Conservation (phyloP, 2,113 vertebrate species). For the Meriones unguiculatus region DNA sequence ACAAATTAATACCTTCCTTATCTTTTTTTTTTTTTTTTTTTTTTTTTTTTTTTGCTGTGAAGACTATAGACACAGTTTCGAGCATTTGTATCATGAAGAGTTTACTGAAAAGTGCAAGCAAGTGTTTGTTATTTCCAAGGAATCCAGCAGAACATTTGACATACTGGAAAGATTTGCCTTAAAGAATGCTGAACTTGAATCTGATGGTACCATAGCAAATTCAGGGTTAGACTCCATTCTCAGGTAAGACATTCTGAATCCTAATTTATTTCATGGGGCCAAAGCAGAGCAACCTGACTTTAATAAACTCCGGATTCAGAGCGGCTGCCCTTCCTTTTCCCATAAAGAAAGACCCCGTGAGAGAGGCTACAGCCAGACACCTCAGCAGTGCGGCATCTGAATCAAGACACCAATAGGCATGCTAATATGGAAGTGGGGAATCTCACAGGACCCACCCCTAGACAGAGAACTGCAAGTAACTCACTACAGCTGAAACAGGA, state of each 20-base stretch:
- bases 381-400: too few relatives aligned
- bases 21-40: slow-evolving; percentile 56
- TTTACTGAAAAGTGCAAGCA: slow-evolving; percentile 66
- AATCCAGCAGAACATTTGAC: slow-evolving; percentile 71
- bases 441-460: too few relatives aligned
- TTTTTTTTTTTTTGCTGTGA: background rate
- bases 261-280: background rate
- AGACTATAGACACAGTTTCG: slow-evolving; percentile 74
- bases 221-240: slow-evolving; percentile 32
- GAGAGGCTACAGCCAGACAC: background rate
- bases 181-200: slow-evolving; percentile 36
- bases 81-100: slow-evolving; percentile 70
- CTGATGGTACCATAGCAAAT: background rate
- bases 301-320: background rate
- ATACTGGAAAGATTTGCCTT: slow-evolving; percentile 74
- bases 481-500: background rate
- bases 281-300: background rate
- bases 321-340: background rate
- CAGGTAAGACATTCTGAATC: slow-evolving; percentile 36
- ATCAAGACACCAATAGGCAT: background rate
- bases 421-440: background rate
- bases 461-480: background rate
- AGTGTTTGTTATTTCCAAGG: slow-evolving; percentile 76
- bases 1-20: background rate
- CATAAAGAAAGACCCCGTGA: background rate